Percentiles rank a stretch among this genome's conserved stretches.
phyloP scores from a whole-genome alignment of 1,140 invertebrate species.

The Platyura marginata region DNA sequence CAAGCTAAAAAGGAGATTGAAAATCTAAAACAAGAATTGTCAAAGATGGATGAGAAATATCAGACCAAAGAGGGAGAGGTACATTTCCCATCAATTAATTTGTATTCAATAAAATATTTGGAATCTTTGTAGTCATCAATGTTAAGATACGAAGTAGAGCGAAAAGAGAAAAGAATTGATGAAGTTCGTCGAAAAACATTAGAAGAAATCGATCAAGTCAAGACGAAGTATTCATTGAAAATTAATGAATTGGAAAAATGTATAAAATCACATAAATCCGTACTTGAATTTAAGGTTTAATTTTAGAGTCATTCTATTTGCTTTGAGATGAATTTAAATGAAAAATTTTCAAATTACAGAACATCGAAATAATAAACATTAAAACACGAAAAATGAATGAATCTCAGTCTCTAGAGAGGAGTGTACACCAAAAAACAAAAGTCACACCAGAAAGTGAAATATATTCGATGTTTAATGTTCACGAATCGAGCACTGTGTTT shows the following conservation, averaged over 20 bases:
- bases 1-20: background rate
- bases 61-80: background rate
- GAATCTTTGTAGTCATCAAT: background rate
- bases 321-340: background rate
- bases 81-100: background rate
- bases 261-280: background rate
- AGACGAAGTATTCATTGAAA: background rate
- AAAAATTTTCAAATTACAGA: background rate
- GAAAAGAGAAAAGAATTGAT: background rate
- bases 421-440: background rate
- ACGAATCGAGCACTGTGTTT: no score
- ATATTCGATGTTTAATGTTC: no score
- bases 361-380: background rate
- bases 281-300: background rate
- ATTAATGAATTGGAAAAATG: background rate
- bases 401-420: background rate
- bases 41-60: background rate
- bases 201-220: background rate
- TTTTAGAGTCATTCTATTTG: background rate
- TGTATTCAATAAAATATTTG: background rate
- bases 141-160: background rate
- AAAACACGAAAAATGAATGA: background rate
- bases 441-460: no score
- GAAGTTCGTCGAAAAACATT: background rate
- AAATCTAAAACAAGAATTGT: background rate